A percentile compares a stretch with the other conserved stretches of the same genome.
phyloP scores from a whole-genome alignment of 2,113 vertebrate genomes.

The Hippocampus comes region DNA sequence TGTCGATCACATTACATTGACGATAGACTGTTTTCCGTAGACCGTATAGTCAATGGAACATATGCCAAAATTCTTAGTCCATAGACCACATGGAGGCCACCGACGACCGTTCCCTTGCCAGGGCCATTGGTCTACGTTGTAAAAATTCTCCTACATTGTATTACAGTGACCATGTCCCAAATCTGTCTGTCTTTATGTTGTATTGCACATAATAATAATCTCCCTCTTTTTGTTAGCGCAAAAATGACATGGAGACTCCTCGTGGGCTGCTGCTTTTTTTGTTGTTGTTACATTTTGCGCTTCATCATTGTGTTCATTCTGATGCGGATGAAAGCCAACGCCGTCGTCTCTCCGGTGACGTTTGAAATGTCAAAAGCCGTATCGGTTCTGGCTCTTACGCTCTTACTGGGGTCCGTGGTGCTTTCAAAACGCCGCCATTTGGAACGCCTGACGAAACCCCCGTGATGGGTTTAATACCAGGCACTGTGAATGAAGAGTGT shows the following conservation, averaged over 20 bases:
- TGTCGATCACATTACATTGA: no score
- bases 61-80: no score
- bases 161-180: not conserved
- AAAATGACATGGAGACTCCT: slow-evolving; percentile 12
- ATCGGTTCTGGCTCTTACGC: slow-evolving; percentile 53
- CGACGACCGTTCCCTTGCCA: no score
- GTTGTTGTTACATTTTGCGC: not conserved
- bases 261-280: not conserved
- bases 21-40: no score
- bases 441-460: slow-evolving; percentile 20
- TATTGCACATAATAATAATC: not conserved
- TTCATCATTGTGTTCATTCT: slow-evolving; percentile 14
- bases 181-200: not conserved
- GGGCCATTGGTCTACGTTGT: not conserved
- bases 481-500: slow-evolving; percentile 46
- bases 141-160: not conserved
- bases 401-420: slow-evolving; percentile 18
- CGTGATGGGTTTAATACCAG: slow-evolving; percentile 47
- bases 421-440: slow-evolving; percentile 34
- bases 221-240: not conserved
- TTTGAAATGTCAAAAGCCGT: slow-evolving; percentile 59
- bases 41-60: no score
- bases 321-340: slow-evolving; percentile 14
- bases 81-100: not conserved
- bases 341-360: slow-evolving; percentile 17